Conservation (phyloP, 1,140 invertebrate species). For the Euborellia annulipes region DNA sequence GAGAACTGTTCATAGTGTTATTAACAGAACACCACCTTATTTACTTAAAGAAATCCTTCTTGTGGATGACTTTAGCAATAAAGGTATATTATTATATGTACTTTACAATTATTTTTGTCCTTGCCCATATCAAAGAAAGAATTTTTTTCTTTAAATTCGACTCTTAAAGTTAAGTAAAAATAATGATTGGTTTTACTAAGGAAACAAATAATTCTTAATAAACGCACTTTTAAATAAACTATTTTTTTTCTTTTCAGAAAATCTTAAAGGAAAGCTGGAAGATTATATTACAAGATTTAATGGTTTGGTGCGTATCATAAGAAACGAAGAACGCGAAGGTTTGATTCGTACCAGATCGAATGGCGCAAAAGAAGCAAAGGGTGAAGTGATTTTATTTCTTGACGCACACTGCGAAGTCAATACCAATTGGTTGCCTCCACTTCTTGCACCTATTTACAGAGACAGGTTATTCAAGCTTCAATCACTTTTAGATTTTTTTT, state of each 20-base stretch:
- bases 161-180: too few relatives aligned
- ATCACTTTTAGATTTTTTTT: not conserved
- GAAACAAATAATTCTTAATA: too few relatives aligned
- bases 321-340: constrained; percentile 77
- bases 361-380: constrained; percentile 83
- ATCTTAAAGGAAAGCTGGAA: constrained; percentile 76
- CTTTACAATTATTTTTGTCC: too few relatives aligned
- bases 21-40: constrained; percentile 79
- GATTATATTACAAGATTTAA: constrained; percentile 75
- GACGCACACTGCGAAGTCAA: constrained; percentile 92
- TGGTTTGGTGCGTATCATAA: constrained; percentile 73
- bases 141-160: too few relatives aligned
- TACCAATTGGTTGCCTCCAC: constrained; percentile 88
- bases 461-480: constrained; percentile 40
- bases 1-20: constrained; percentile 90
- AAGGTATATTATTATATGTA: too few relatives aligned
- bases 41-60: constrained; percentile 90
- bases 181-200: too few relatives aligned
- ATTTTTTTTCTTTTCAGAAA: too few relatives aligned
- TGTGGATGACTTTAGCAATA: constrained; percentile 95
- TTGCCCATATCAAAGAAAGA: too few relatives aligned
- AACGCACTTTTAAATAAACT: too few relatives aligned
- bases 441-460: constrained; percentile 82
- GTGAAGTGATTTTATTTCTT: constrained; percentile 94
- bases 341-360: constrained; percentile 80